Base-by-base conservation (phyloP, 1,140 invertebrate genomes). In the Stenopsyche tienmushanensis region DNA sequence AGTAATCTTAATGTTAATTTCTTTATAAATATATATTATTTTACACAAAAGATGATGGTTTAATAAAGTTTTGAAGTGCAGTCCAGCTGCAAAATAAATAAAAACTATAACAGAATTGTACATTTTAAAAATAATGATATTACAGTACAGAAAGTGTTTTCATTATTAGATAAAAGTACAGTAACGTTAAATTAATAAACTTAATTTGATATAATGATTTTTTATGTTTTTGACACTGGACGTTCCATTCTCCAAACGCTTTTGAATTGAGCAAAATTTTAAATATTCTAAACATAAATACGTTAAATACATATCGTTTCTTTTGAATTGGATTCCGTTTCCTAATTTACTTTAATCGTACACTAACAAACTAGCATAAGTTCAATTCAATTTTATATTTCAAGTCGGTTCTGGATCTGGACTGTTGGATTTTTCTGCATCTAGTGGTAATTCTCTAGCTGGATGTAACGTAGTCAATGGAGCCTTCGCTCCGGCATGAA, bases 391-490 rank as follows among this genome's bases (percentile, higher is more conserved):
- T n/a, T 20, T 9, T n/a, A 53, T 44, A 58, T 8, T 58, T 68
- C 52, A 60, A 49, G 55, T 67, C 7, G 63, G 57, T 21, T 52
- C 52, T 10, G 20, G 23, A n/a, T 69, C 67, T 23, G 52, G 23
- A 26, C 24, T 52, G 7, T 34, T 34, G n/a, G 65, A 13, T 24
- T 67, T 67, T 29, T 70, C 69, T 18, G 65, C 69, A 49, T 70
- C 69, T 23, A 70, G 41, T 2, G 69, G 62, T n/a, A 70, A 59
- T 45, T 70, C 69, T 18, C 47, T 49, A 23, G 20, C 69, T 9
- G 65, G 65, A 23, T 65, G 69, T 3, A 70, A 41, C 1, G 69
- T 70, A 1, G 69, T 64, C 5, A 62, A n/a, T 20, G 62, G 62
- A 8, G 47, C 62, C 3, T 47, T 49, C 3, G 23, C 42, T 10